Conservation (phyloP, 2,797 vertebrate species). For the Zalophus californianus region DNA sequence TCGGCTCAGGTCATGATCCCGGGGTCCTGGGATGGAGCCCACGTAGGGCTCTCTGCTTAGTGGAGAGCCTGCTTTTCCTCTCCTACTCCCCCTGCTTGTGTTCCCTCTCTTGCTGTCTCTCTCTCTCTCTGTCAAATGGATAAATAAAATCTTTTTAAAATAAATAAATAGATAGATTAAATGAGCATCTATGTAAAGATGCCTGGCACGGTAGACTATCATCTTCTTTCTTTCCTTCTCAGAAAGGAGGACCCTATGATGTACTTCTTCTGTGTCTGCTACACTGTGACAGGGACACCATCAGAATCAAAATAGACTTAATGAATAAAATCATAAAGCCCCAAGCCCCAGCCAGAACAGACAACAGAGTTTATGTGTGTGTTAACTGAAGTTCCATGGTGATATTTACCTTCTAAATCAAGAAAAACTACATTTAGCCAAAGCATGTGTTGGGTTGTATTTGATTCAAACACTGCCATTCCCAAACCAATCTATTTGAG, state of each 20-base stretch:
- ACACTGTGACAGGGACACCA: not conserved
- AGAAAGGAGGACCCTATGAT: not conserved
- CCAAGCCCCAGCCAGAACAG: not conserved
- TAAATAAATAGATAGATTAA: not conserved
- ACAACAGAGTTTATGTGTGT: not conserved
- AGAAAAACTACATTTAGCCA: slow-evolving; percentile 30
- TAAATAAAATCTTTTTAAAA: not conserved
- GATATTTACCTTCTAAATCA: not conserved
- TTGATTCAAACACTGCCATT: not conserved
- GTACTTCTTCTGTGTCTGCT: not conserved
- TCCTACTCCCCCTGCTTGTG: not conserved
- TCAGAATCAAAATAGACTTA: not conserved
- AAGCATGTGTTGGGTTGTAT: not conserved
- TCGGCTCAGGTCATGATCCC: no score
- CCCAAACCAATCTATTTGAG: not conserved
- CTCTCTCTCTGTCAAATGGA: not conserved
- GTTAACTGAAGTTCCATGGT: not conserved
- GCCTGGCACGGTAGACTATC: not conserved
- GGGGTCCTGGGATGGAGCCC: no score
- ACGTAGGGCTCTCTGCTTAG: no score
- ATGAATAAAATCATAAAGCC: not conserved
- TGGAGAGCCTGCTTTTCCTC: not conserved
- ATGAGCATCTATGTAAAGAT: not conserved
- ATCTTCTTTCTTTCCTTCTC: not conserved
- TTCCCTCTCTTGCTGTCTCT: not conserved